Evolutionary conservation across 2,113 vertebrate species (phyloP).

Genomic region (Takifugu flavidus): DNA sequence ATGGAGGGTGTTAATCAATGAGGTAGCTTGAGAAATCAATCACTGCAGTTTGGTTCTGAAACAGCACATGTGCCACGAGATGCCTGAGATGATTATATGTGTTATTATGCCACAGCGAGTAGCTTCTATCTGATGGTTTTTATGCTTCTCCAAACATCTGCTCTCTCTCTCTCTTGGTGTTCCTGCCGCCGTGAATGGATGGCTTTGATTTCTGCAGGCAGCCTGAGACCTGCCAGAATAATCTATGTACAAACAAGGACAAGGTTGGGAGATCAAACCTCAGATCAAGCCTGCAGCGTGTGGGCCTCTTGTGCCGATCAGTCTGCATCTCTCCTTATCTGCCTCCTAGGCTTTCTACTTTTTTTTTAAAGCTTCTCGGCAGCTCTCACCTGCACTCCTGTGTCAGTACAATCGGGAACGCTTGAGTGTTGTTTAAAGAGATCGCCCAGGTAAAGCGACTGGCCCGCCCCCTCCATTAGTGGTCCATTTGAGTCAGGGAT

Average conservation of each 20-base stretch:
- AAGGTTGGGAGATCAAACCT: constrained; percentile 45
- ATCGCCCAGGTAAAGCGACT: neutral
- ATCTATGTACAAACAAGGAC: constrained; percentile 62
- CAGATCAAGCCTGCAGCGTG: constrained; percentile 40
- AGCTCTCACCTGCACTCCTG: constrained; percentile 4
- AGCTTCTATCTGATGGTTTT: neutral
- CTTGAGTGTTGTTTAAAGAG: constrained; percentile 19
- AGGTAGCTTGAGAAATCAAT: too few relatives aligned
- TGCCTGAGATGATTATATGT: too few relatives aligned
- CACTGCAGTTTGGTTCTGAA: too few relatives aligned
- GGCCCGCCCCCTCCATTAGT: too few relatives aligned
- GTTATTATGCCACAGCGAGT: too few relatives aligned
- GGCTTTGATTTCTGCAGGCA: constrained; percentile 38
- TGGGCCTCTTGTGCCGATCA: constrained; percentile 23
- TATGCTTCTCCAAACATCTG: neutral
- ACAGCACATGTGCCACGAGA: too few relatives aligned
- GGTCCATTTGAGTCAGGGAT: too few relatives aligned
- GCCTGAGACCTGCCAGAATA: constrained; percentile 26
- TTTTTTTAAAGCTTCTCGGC: neutral
- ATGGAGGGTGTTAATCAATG: too few relatives aligned
- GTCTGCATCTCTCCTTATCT: constrained; percentile 45
- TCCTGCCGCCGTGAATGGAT: constrained; percentile 18
- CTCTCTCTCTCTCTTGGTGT: constrained; percentile 1
- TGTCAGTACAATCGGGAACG: constrained; percentile 3
- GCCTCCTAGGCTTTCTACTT: neutral